Conservation (phyloP, 2,113 vertebrate genomes). For the Cyphomyrus discorhynchus region DNA sequence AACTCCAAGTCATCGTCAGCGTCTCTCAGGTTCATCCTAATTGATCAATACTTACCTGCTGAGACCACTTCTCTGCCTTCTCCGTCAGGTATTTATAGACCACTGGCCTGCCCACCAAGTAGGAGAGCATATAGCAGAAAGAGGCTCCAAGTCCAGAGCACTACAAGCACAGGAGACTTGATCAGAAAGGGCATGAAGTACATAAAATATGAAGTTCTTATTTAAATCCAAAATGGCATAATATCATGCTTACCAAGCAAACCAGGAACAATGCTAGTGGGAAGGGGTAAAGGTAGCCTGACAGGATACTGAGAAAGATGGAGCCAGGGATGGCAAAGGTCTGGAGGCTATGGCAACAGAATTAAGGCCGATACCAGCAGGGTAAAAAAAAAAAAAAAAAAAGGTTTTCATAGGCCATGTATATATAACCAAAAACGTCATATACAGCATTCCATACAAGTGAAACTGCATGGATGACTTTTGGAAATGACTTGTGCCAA, state of each 20-base stretch:
- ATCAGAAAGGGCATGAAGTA: background rate
- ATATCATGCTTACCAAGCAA: constrained; percentile 81
- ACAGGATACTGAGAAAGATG: constrained; percentile 96
- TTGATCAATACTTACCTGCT: constrained; percentile 68
- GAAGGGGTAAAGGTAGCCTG: constrained; percentile 95
- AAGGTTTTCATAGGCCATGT: background rate
- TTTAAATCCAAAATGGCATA: background rate
- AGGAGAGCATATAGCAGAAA: constrained; percentile 95
- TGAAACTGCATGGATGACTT: background rate
- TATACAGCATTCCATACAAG: background rate
- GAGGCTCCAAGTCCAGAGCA: constrained; percentile 95
- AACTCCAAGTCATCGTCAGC: background rate
- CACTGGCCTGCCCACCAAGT: constrained; percentile 88
- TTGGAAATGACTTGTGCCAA: background rate
- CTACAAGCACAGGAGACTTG: constrained; percentile 46
- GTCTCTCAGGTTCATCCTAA: background rate
- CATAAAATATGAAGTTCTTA: background rate
- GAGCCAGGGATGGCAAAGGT: constrained; percentile 97
- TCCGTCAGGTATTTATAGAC: constrained; percentile 95
- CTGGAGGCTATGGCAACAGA: constrained; percentile 71
- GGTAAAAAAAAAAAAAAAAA: background rate
- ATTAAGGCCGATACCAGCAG: constrained; percentile 61
- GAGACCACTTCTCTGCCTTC: constrained; percentile 89
- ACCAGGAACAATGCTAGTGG: constrained; percentile 91
- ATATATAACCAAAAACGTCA: background rate